phyloP scores from a whole-genome alignment of 2,888 invertebrate species.

The Auanema sp. region DNA sequence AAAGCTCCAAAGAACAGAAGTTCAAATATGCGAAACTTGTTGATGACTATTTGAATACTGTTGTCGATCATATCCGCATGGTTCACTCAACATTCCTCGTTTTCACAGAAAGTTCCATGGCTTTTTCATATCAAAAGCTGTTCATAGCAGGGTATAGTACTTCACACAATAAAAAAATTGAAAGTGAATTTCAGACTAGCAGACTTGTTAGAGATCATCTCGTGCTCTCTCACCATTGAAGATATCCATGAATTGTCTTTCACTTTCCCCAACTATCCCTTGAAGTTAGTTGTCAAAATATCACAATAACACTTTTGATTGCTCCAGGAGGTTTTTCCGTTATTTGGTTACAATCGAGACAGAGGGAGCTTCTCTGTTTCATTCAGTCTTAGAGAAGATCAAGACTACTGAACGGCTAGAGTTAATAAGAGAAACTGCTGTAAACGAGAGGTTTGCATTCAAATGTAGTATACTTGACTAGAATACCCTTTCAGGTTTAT shows the following conservation, averaged over 20 bases:
- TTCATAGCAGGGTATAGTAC: too few species aligned
- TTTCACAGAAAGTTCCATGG: too few species aligned
- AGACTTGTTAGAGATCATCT: constrained; percentile 5
- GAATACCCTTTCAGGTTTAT: not conserved
- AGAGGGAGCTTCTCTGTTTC: constrained; percentile 3
- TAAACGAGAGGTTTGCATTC: constrained; percentile 11
- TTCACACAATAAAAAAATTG: too few species aligned
- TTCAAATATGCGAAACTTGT: too few species aligned
- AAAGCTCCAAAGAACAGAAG: too few species aligned
- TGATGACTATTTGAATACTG: too few species aligned
- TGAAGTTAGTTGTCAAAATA: constrained; percentile 7
- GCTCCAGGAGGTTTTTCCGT: constrained; percentile 9
- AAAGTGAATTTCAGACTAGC: constrained; percentile 10
- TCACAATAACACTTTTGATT: too few species aligned
- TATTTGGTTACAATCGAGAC: constrained; percentile 8
- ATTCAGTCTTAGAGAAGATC: constrained; percentile 1
- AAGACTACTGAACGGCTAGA: constrained; percentile 1
- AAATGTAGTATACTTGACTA: too few species aligned
- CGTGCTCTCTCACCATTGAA: constrained; percentile 10
- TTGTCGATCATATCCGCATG: too few species aligned
- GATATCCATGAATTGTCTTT: constrained; percentile 12
- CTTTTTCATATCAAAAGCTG: too few species aligned
- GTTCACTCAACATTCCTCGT: too few species aligned
- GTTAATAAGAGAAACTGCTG: not conserved
- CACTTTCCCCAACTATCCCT: constrained; percentile 14